Evolutionary conservation across 2,888 invertebrate genomes (phyloP), one percentile per base, ranked within the genome.

Genomic region (Agrotis exclamationis): DNA sequence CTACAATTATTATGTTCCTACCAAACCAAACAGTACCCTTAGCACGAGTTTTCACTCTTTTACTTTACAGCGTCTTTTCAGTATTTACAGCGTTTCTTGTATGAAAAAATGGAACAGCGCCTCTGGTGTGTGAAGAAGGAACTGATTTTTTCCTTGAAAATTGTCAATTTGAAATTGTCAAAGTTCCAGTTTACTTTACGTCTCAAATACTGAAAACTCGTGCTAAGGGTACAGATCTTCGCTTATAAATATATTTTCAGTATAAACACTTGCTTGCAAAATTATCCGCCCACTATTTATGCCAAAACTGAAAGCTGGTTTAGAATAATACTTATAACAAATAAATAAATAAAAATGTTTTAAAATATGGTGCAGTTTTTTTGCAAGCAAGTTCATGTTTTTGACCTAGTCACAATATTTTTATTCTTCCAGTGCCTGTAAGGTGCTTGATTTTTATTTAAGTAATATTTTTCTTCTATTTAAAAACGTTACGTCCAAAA

Each of bases 401-500:
- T 74, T 76, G 85, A 85, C 78, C 86, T 85, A 85, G 85, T 85
- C 85, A 83, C 22, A 16, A 54, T 80, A 68, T 78, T 74, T 73
- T 76, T 71, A 82, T 71, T 76, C 44, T 73, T 71, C 60, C 69
- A 58, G 69, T 62, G 67, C 84, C 84, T 85, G 48, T 62, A 50
- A 84, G 80, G 84, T 85, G 80, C 77, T 80, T 67, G 48, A 67
- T 75, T 65, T 64, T 77, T 50, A 66, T 74, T 80, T 78, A 51
- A 62, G 58, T 60, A 74, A 62, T 66, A 69, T 77, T 76, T 39
- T 77, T 33, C 68, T 82, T 74, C 50, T 60, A 79, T 70, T 70
- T 70, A 77, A 81, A 72, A 84, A 80, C 63, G 78, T 82, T 83
- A 87, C 89, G 89, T 89, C 89, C 88, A 87, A 84, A 83, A 83